These are phyloP conservation scores for Drosophila mulleri DNA, from an alignment of 2,888 invertebrate species.

Conservation along the genomic window DNA sequence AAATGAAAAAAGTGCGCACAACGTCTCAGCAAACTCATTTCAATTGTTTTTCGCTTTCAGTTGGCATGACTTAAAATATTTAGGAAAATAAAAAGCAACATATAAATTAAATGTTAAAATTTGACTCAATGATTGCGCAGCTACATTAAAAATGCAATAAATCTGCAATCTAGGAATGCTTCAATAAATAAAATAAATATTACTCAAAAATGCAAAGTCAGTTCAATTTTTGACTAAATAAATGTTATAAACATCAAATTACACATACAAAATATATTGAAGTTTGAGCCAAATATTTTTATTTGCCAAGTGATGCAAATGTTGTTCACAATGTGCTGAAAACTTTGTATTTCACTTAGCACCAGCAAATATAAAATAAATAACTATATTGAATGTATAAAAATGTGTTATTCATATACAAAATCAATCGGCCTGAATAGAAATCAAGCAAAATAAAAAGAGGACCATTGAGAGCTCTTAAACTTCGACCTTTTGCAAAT, in stretches of 20 bases:
- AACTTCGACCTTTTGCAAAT: constrained; percentile 16
- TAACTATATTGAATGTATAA: not conserved
- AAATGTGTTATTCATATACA: not conserved
- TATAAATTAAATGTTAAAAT: not conserved
- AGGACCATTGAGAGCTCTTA: constrained; percentile 21
- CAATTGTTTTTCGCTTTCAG: not conserved
- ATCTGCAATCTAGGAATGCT: not conserved
- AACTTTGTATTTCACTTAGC: not conserved
- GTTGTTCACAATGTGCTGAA: not conserved
- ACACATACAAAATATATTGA: not conserved
- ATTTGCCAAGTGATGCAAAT: not conserved
- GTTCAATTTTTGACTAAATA: no score
- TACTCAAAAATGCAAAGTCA: not conserved
- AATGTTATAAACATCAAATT: not conserved
- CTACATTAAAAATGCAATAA: not conserved
- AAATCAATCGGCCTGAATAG: constrained; percentile 11
- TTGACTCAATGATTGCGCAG: not conserved
- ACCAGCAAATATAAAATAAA: not conserved
- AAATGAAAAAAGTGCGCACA: not conserved
- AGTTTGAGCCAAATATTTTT: not conserved
- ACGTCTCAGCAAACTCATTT: not conserved
- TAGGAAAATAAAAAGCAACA: not conserved
- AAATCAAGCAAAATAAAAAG: constrained; percentile 18
- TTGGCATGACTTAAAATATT: not conserved
- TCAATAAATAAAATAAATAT: not conserved